A percentile compares a stretch with the other conserved stretches of the same genome.
Conservation (phyloP, 1,140 invertebrate genomes). For the Rhagoletis zephyria region DNA sequence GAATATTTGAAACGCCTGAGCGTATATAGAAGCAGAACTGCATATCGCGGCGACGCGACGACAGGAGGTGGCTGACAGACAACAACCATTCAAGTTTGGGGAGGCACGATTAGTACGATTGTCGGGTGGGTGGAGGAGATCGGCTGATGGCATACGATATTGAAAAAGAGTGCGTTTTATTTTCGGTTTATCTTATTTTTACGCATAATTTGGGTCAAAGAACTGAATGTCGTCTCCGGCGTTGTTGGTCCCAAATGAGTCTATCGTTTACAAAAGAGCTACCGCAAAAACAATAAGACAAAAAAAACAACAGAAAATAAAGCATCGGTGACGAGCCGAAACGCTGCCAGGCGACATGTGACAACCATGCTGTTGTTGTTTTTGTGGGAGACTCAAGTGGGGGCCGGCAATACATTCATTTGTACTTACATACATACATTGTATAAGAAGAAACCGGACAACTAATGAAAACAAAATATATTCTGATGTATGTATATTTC, state of each 20-base stretch:
- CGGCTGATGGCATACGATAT: neutral
- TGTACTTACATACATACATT: neutral
- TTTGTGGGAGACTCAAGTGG: neutral
- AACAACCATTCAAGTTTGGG: neutral
- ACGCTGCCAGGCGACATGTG: slow-evolving; percentile 12
- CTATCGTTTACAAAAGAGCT: slow-evolving; percentile 6
- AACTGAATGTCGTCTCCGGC: neutral
- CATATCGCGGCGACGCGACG: neutral
- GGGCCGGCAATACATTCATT: neutral
- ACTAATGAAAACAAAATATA: too few relatives aligned
- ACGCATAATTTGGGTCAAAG: slow-evolving; percentile 50
- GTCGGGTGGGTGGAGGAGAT: neutral
- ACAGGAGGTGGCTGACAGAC: neutral
- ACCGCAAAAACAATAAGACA: neutral
- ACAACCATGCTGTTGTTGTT: neutral
- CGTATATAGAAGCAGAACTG: neutral
- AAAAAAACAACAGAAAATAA: neutral
- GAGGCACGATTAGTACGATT: neutral
- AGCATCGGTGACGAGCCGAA: neutral
- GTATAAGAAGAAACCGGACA: neutral
- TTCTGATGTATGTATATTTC: too few relatives aligned
- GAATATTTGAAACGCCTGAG: neutral
- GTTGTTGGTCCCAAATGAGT: neutral
- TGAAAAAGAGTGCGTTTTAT: slow-evolving; percentile 49
- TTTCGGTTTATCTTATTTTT: slow-evolving; percentile 47